Percentiles rank a stretch among this genome's conserved stretches.
Evolutionary conservation across 2,113 vertebrate genomes (phyloP).

Genomic region (Alosa alosa): DNA sequence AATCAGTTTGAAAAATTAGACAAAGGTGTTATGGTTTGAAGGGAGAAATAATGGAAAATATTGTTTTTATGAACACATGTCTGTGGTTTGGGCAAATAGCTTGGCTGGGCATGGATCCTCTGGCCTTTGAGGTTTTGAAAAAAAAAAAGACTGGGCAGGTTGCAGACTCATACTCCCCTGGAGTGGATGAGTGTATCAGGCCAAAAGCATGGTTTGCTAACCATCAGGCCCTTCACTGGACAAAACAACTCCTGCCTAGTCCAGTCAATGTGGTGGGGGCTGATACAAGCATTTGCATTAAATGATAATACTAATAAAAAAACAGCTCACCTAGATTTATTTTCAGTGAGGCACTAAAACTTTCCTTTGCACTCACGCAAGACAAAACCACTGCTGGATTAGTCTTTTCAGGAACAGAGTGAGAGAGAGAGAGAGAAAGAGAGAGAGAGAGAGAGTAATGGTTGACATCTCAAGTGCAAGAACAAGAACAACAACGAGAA

Average conservation of each 20-base stretch:
- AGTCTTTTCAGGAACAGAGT: neutral
- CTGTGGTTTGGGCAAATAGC: neutral
- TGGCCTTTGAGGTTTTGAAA: neutral
- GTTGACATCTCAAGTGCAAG: conserved; percentile 1
- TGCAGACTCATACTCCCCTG: neutral
- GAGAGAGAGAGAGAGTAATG: conserved; percentile 26
- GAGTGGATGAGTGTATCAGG: neutral
- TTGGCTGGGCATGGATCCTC: neutral
- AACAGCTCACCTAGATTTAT: neutral
- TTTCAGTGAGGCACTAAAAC: neutral
- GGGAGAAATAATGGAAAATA: neutral
- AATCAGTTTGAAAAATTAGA: neutral
- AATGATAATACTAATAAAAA: neutral
- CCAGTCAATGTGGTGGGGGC: neutral
- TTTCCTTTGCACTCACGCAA: neutral
- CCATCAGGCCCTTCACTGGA: neutral
- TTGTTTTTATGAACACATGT: neutral
- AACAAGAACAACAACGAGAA: neutral
- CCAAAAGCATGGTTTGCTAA: neutral
- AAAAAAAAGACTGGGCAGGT: neutral
- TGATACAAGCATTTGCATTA: neutral
- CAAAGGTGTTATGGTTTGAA: neutral
- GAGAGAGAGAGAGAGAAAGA: conserved; percentile 9
- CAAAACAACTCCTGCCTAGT: neutral
- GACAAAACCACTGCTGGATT: neutral